Evolutionary conservation across 2,113 vertebrate species (phyloP).

Genomic region (Conger conger): DNA sequence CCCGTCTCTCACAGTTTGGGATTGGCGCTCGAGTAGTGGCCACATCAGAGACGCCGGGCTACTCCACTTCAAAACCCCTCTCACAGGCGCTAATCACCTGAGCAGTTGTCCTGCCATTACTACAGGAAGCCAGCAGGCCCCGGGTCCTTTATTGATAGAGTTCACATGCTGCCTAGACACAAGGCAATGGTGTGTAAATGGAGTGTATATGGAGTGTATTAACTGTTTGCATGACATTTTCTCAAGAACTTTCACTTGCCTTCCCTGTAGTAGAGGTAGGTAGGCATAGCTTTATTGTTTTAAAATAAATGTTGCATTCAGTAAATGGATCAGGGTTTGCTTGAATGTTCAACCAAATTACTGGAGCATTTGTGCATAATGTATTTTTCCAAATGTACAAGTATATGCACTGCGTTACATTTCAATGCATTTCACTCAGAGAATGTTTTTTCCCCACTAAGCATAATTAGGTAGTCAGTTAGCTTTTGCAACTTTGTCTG

Average conservation of each 20-base stretch:
- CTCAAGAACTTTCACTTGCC: not conserved
- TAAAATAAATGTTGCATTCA: not conserved
- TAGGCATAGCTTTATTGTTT: not conserved
- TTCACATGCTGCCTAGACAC: conserved; percentile 9
- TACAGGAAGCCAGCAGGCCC: conserved; percentile 38
- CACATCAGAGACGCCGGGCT: conserved; percentile 35
- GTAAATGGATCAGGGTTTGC: not conserved
- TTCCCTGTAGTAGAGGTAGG: not conserved
- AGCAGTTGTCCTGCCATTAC: conserved; percentile 45
- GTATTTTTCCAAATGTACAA: not conserved
- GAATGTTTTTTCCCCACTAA: too few relatives aligned
- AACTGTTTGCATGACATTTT: not conserved
- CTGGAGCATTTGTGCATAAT: not conserved
- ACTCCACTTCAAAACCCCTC: conserved; percentile 35
- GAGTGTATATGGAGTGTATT: conserved; percentile 28
- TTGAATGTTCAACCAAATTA: not conserved
- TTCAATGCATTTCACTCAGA: too few relatives aligned
- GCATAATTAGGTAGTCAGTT: too few relatives aligned
- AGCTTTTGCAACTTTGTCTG: not conserved
- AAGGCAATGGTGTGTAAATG: conserved; percentile 14
- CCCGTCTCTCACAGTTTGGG: conserved; percentile 24
- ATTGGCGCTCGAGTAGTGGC: not conserved
- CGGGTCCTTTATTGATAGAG: conserved; percentile 16
- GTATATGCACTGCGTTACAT: too few relatives aligned
- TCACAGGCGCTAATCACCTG: conserved; percentile 44